Conservation (phyloP, 35 echinoderm and acorn worm genomes). For the Anneissia japonica region DNA sequence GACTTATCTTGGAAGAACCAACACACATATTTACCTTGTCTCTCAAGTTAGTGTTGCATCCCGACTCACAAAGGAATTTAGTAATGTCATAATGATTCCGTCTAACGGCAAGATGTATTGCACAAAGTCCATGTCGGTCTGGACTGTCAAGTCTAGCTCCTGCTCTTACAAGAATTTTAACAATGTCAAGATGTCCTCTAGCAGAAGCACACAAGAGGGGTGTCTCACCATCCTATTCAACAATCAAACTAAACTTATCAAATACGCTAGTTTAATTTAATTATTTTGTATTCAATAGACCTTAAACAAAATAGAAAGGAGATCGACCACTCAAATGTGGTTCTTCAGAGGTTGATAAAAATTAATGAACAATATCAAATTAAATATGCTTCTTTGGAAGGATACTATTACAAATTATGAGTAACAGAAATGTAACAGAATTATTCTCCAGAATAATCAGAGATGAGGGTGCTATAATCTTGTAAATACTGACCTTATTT, state of each 20-base stretch:
- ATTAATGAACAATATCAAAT: too few species aligned
- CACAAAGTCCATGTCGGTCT: constrained; percentile 83
- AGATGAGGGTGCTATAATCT: too few species aligned
- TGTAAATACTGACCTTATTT: constrained; percentile 61
- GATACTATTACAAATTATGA: too few species aligned
- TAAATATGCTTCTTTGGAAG: too few species aligned
- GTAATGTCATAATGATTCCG: constrained; percentile 73
- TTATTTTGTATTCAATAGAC: too few species aligned
- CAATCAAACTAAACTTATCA: too few species aligned
- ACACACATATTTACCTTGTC: constrained; percentile 53
- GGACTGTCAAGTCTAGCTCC: constrained; percentile 70
- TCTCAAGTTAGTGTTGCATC: constrained; percentile 58
- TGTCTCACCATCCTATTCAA: constrained; percentile 92
- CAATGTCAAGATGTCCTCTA: constrained; percentile 79
- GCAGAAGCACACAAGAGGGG: constrained; percentile 78
- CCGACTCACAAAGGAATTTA: constrained; percentile 67
- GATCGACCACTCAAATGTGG: too few species aligned
- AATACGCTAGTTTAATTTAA: too few species aligned
- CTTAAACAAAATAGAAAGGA: too few species aligned
- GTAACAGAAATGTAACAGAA: too few species aligned
- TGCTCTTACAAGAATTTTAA: constrained; percentile 60
- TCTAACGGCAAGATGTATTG: constrained; percentile 70
- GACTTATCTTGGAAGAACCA: not conserved
- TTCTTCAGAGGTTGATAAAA: too few species aligned
- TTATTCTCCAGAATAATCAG: too few species aligned